A percentile compares a stretch with the other conserved stretches of the same genome.
Conservation (phyloP, 1,140 invertebrate species). For the Rhynchophorus ferrugineus region DNA sequence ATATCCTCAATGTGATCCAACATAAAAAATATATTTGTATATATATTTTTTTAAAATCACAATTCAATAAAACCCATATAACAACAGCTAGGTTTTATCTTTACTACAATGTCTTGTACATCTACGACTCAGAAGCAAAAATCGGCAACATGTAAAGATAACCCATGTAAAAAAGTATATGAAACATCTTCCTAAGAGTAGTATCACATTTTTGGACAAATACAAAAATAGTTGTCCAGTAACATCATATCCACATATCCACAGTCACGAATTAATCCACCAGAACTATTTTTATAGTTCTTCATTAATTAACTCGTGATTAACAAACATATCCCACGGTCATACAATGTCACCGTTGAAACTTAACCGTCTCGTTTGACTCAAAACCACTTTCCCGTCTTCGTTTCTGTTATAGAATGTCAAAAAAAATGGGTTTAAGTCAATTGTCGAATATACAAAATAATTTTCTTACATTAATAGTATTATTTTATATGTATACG, state of each 20-base stretch:
- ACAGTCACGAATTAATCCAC: too few relatives aligned
- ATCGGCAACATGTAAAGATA: neutral
- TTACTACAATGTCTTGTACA: neutral
- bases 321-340: neutral
- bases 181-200: slow-evolving; percentile 12
- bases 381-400: too few relatives aligned
- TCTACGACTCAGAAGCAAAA: neutral
- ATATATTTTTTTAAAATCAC: slow-evolving; percentile 9
- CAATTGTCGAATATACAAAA: neutral
- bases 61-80: slow-evolving; percentile 11
- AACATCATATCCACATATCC: too few relatives aligned
- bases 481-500: slow-evolving; percentile 1
- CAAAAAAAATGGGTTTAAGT: neutral
- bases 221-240: slow-evolving; percentile 19
- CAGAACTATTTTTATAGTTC: neutral
- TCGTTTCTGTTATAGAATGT: too few relatives aligned
- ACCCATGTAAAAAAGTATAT: slow-evolving; percentile 8
- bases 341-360: neutral
- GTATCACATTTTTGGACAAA: slow-evolving; percentile 21
- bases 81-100: slow-evolving; percentile 8
- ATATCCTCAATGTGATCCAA: slow-evolving; percentile 9
- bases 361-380: too few relatives aligned
- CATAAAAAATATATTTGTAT: neutral
- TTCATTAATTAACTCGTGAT: neutral
- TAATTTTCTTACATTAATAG: neutral